Percentiles rank a stretch among this genome's conserved stretches.
Evolutionary conservation across 2,113 vertebrate genomes (phyloP).

Genomic region (Poeciliopsis occidentalis): DNA sequence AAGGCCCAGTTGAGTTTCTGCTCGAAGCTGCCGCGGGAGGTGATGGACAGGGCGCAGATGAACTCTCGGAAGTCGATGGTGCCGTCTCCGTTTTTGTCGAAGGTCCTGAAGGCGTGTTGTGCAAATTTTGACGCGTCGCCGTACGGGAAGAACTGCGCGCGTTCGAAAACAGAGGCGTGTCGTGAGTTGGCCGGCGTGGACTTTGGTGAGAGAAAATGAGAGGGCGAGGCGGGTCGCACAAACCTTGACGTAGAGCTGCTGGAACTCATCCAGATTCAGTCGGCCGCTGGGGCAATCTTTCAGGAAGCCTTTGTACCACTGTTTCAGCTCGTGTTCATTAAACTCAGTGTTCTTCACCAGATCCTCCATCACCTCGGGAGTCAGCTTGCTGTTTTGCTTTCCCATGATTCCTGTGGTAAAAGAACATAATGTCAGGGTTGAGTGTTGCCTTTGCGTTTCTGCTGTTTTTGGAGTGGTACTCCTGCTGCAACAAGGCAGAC

Average conservation of each 20-base stretch:
- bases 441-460: neutral
- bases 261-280: slow-evolving; percentile 84
- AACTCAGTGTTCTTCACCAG: slow-evolving; percentile 95
- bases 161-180: slow-evolving; percentile 19
- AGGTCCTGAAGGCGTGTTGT: slow-evolving; percentile 98
- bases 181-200: slow-evolving; percentile 13
- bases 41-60: slow-evolving; percentile 98
- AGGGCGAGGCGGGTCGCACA: slow-evolving; percentile 6
- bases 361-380: slow-evolving; percentile 99
- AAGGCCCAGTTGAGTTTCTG: slow-evolving; percentile 99
- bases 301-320: slow-evolving; percentile 86
- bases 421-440: slow-evolving; percentile 44
- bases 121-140: slow-evolving; percentile 98
- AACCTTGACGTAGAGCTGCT: slow-evolving; percentile 85
- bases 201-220: neutral
- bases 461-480: neutral
- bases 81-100: slow-evolving; percentile 97
- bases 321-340: slow-evolving; percentile 85
- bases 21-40: slow-evolving; percentile 97
- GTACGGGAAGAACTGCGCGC: slow-evolving; percentile 94
- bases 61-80: slow-evolving; percentile 99
- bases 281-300: slow-evolving; percentile 83
- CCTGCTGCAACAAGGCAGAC: neutral
- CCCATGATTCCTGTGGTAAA: slow-evolving; percentile 90
- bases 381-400: slow-evolving; percentile 99